Conservation (phyloP, 2,888 invertebrate species). For the Tinea trinotella region DNA sequence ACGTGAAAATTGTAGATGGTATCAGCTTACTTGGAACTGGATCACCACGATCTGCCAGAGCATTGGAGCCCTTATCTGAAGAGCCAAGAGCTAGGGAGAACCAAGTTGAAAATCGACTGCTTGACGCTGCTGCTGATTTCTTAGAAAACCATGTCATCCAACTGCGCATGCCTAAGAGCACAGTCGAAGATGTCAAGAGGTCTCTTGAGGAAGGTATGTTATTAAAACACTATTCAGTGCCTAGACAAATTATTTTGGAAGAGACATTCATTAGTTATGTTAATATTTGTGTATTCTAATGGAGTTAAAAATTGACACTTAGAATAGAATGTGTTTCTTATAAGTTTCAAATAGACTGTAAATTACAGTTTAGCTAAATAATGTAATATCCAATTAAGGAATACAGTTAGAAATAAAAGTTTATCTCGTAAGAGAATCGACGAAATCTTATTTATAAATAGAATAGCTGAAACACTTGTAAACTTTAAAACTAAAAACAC, state of each 20-base stretch:
- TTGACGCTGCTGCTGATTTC: slow-evolving; percentile 84
- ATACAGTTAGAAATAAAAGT: no score
- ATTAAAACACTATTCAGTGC: no score
- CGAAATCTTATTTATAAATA: no score
- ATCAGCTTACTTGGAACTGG: slow-evolving; percentile 67
- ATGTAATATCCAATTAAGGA: no score
- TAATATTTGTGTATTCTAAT: background rate
- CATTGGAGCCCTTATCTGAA: slow-evolving; percentile 76
- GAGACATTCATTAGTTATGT: slow-evolving; percentile 5
- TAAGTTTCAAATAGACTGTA: no score
- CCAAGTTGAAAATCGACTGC: slow-evolving; percentile 79
- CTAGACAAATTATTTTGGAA: no score
- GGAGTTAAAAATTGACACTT: no score
- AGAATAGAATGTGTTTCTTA: no score
- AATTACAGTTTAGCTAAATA: no score
- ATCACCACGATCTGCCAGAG: slow-evolving; percentile 70
- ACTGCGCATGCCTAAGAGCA: slow-evolving; percentile 82
- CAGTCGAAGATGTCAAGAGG: slow-evolving; percentile 81
- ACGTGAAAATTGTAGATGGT: slow-evolving; percentile 73
- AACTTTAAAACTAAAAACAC: no score
- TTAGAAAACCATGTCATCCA: slow-evolving; percentile 86
- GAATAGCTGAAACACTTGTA: no score
- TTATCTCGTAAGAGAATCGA: no score
- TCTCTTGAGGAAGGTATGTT: slow-evolving; percentile 85
- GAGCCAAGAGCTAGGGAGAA: slow-evolving; percentile 81